These are phyloP conservation scores for Holotrichia oblita DNA, from an alignment of 1,140 invertebrate species.

Conservation along the genomic window DNA sequence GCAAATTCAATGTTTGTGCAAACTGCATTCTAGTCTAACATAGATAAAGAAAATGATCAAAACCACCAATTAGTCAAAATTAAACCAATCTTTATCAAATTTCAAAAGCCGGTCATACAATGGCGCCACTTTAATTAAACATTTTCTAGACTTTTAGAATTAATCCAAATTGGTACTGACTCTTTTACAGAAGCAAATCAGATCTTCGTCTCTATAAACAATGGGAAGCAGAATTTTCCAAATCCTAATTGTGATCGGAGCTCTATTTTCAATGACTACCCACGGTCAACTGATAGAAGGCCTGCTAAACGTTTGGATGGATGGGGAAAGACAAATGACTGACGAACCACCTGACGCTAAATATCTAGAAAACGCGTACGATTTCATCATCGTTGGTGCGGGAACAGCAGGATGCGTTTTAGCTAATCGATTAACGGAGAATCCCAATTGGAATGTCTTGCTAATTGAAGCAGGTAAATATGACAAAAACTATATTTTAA, in stretches of 20 bases:
- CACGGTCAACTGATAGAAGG: conserved; percentile 51
- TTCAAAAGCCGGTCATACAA: too few species aligned
- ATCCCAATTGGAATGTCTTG: conserved; percentile 64
- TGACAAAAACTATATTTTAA: too few species aligned
- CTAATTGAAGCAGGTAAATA: conserved; percentile 68
- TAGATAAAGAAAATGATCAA: too few species aligned
- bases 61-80: too few species aligned
- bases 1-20: too few species aligned
- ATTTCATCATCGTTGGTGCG: conserved; percentile 67
- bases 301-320: conserved; percentile 50
- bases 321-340: conserved; percentile 50
- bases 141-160: too few species aligned
- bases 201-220: neutral
- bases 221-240: neutral
- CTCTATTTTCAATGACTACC: neutral
- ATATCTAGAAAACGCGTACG: conserved; percentile 64
- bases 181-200: neutral
- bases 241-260: neutral
- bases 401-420: conserved; percentile 75
- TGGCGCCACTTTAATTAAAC: too few species aligned
- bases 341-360: conserved; percentile 51
- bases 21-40: too few species aligned
- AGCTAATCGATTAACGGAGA: conserved; percentile 68
- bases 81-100: too few species aligned
- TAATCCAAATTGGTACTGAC: too few species aligned